phyloP scores from a whole-genome alignment of 2,888 invertebrate genomes.

The Phyto melanocephala region DNA sequence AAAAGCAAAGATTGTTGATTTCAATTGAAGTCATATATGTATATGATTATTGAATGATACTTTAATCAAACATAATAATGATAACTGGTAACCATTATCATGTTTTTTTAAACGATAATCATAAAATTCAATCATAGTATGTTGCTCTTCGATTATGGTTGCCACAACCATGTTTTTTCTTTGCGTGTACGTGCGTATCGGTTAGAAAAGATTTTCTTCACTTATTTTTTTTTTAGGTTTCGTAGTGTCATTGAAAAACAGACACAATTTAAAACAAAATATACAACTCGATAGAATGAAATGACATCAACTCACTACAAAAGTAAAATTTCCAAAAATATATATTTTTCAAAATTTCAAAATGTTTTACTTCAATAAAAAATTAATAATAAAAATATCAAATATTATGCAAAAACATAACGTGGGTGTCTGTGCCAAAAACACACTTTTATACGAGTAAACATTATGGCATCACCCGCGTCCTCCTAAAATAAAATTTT shows the following conservation, averaged over 20 bases:
- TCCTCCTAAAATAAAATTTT: neutral
- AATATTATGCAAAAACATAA: constrained; percentile 23
- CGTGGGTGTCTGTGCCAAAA: constrained; percentile 22
- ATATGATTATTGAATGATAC: no score
- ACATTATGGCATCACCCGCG: neutral
- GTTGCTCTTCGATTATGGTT: no score
- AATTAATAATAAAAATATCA: neutral
- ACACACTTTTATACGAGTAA: neutral
- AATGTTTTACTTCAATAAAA: constrained; percentile 39
- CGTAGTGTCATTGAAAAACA: constrained; percentile 51
- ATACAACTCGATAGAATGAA: neutral
- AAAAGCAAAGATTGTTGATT: no score
- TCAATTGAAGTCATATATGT: no score
- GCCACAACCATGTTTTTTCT: no score
- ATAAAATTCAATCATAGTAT: no score
- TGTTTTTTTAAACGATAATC: no score
- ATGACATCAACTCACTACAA: constrained; percentile 47
- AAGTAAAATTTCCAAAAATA: constrained; percentile 28
- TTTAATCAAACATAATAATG: no score
- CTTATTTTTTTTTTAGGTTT: neutral
- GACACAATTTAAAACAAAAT: constrained; percentile 17
- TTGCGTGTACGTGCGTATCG: no score
- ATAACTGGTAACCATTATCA: no score
- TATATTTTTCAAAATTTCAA: neutral
- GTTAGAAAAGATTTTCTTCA: neutral